These are phyloP conservation scores for Riparia riparia DNA, from an alignment of 2,113 vertebrate species.

Conservation along the genomic window DNA sequence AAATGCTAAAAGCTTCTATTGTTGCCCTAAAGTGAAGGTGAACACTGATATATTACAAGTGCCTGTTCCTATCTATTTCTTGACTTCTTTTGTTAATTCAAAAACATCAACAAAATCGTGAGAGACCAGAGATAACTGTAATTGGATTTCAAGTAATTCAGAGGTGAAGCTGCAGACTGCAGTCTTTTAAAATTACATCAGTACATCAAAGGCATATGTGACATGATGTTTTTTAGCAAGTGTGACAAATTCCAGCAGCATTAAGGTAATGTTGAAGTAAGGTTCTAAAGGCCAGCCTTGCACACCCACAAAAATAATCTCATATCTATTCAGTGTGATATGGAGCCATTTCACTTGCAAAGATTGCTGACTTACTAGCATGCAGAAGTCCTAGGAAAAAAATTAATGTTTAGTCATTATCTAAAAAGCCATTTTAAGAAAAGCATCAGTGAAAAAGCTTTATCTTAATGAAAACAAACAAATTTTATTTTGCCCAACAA, in stretches of 20 bases:
- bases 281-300: conserved; percentile 15
- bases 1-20: conserved; percentile 47
- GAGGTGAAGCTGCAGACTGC: conserved; percentile 51
- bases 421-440: conserved; percentile 47
- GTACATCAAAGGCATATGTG: conserved; percentile 45
- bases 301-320: conserved; percentile 11
- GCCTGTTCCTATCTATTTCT: conserved; percentile 58
- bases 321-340: background rate
- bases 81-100: conserved; percentile 64
- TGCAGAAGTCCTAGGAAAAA: conserved; percentile 44
- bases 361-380: conserved; percentile 7
- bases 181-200: conserved; percentile 67
- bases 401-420: conserved; percentile 54
- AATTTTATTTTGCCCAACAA: conserved; percentile 34
- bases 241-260: conserved; percentile 31
- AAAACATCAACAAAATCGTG: conserved; percentile 64
- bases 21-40: conserved; percentile 38
- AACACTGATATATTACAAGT: conserved; percentile 45
- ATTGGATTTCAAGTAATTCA: conserved; percentile 67
- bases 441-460: conserved; percentile 46
- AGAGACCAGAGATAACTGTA: conserved; percentile 49
- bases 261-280: conserved; percentile 28
- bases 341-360: conserved; percentile 18
- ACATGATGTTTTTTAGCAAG: conserved; percentile 38
- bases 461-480: conserved; percentile 53